Conservation (phyloP, 2,888 invertebrate species). For the Lacanobia oleracea region DNA sequence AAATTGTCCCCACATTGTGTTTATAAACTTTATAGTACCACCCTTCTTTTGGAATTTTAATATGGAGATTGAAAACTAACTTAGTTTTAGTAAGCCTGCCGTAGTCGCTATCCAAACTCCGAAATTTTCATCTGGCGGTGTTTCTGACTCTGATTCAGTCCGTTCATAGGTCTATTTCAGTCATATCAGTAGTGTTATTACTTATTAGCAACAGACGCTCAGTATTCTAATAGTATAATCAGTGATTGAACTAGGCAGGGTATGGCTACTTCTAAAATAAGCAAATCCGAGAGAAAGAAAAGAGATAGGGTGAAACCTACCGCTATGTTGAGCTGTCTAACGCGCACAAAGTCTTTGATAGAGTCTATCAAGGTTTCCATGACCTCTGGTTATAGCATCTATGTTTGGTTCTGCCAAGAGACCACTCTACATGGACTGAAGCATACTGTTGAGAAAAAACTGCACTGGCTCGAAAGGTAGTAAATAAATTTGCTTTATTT, state of each 20-base stretch:
- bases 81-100: background rate
- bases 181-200: background rate
- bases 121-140: background rate
- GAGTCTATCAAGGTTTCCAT: conserved; percentile 73
- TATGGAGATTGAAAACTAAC: background rate
- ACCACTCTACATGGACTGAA: conserved; percentile 86
- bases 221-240: conserved; percentile 4
- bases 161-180: background rate
- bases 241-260: conserved; percentile 12
- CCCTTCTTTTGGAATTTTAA: background rate
- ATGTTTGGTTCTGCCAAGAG: conserved; percentile 83
- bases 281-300: conserved; percentile 59
- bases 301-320: conserved; percentile 69
- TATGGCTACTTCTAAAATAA: conserved; percentile 22
- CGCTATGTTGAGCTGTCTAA: conserved; percentile 80
- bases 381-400: conserved; percentile 68
- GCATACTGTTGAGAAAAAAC: conserved; percentile 83
- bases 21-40: conserved; percentile 5
- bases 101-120: background rate
- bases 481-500: conserved; percentile 18
- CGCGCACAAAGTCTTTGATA: conserved; percentile 77
- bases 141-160: background rate
- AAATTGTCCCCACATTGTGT: background rate
- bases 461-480: conserved; percentile 86
- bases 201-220: background rate